Conservation (phyloP, 2,797 vertebrate genomes). For the Enteromius fasciolatus region DNA sequence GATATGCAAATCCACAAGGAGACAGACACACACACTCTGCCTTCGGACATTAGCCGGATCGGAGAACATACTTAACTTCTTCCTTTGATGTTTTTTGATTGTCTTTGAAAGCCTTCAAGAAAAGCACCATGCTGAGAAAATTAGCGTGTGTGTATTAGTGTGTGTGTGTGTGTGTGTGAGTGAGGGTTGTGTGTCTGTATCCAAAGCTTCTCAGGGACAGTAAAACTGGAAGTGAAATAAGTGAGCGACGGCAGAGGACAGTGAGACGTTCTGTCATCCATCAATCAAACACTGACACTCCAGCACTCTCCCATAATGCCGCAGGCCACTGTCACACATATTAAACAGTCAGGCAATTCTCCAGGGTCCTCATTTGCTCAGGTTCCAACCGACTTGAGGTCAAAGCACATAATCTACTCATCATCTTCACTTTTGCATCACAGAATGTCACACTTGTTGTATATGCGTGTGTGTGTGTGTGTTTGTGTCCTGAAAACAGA, state of each 20-base stretch:
- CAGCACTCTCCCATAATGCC: constrained; percentile 72
- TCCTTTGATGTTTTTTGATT: constrained; percentile 64
- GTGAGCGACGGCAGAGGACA: constrained; percentile 71
- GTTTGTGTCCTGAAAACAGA: neutral
- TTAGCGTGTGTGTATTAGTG: constrained; percentile 45
- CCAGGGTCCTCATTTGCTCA: constrained; percentile 59
- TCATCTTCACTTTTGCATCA: constrained; percentile 59
- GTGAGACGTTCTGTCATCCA: constrained; percentile 67
- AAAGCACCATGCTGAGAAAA: constrained; percentile 21
- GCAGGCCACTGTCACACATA: constrained; percentile 68
- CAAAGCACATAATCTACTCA: constrained; percentile 66
- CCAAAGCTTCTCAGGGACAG: constrained; percentile 55
- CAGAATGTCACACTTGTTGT: constrained; percentile 48
- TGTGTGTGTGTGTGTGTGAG: constrained; percentile 49
- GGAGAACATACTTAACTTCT: constrained; percentile 63
- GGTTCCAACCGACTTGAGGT: constrained; percentile 67
- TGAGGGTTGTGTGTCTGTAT: constrained; percentile 61
- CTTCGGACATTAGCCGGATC: constrained; percentile 48
- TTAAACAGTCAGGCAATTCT: constrained; percentile 64
- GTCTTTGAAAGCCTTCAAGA: constrained; percentile 42
- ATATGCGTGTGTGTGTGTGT: neutral
- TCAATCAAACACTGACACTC: constrained; percentile 72
- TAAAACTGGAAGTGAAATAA: constrained; percentile 72
- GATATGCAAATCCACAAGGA: constrained; percentile 45
- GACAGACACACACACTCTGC: constrained; percentile 18